Base-by-base conservation (phyloP, 1,140 invertebrate genomes). In the Aphidius gifuensis region DNA sequence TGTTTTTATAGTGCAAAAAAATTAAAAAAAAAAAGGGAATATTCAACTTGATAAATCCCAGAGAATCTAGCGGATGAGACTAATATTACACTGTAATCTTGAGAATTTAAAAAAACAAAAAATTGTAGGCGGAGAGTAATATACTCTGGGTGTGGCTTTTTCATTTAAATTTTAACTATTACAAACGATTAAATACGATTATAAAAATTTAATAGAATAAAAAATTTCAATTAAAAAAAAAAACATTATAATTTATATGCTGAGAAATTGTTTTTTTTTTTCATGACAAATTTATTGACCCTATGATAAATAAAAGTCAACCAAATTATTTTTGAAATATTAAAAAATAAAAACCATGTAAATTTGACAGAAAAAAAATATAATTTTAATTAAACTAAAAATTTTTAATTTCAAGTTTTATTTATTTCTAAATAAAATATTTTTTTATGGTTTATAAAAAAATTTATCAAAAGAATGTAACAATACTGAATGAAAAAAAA, bases 81-180 rank as follows among this genome's bases (percentile, higher is more conserved):
- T 32, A 32, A 32, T 32, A 32, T 32, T 32, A 32, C 23, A 32
- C 3, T 43, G n/a, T 11, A 16, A 40, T 55, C 53, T 40, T 55
- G 54, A 44, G 16, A 63, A 53, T 58, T 58, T 32, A 32, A 32
- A 32, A 32, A 32, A 32, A 32, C 45, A 58, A 58, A 54, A 21
- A 58, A 47, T 45, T 42, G 61, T 59, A 42, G 61, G 61, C 61
- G 56, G 55, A 43, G 42, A 55, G 23, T 23, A 45, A 8, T 54
- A 44, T 44, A 43, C 53, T 53, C 49, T 47, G 40, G 55, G 46
- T 51, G 61, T 48, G 61, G 48, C 55, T 55, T 63, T 63, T 63
- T 53, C 54, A 40, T 58, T 63, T 58, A 32, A 58, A 62, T 58
- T 62, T 58, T 21, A 62, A 58, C 58, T 47, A 51, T 62, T 62